phyloP scores from a whole-genome alignment of 2,113 vertebrate genomes.

The Sturnira hondurensis region DNA sequence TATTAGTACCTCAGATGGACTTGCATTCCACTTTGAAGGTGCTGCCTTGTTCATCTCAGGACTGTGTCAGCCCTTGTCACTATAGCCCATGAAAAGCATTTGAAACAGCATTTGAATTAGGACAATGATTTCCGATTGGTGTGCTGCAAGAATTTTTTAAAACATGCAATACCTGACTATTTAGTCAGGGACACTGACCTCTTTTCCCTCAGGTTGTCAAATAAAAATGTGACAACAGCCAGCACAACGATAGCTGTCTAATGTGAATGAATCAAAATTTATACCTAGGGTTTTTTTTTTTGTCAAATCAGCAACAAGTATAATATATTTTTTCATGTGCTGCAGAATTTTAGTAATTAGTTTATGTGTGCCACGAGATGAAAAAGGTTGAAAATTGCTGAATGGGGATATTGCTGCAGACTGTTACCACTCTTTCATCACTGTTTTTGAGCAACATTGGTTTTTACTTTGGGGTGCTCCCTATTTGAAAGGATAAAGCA shows the following conservation, averaged over 20 bases:
- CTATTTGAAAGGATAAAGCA: conserved; percentile 72
- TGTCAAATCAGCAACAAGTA: not conserved
- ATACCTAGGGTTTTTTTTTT: not conserved
- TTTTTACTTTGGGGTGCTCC: conserved; percentile 44
- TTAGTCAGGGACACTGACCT: not conserved
- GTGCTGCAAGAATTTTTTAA: not conserved
- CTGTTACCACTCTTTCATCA: conserved; percentile 11
- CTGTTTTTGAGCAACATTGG: conserved; percentile 47
- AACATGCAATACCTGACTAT: not conserved
- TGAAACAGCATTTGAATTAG: conserved; percentile 24
- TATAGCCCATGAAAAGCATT: not conserved
- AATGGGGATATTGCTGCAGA: conserved; percentile 16
- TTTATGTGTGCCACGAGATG: not conserved
- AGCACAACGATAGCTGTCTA: not conserved
- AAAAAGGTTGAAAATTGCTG: not conserved
- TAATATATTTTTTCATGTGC: not conserved
- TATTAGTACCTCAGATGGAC: not conserved
- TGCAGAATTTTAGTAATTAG: not conserved
- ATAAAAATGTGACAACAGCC: not conserved
- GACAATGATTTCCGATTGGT: not conserved
- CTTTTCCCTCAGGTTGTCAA: not conserved
- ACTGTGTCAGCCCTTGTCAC: not conserved
- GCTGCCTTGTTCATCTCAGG: not conserved
- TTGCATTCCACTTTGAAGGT: not conserved
- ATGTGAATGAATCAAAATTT: not conserved